Percentiles rank a stretch among this genome's conserved stretches.
phyloP scores from a whole-genome alignment of 2,113 vertebrate genomes.

The Glaucomys volans region DNA sequence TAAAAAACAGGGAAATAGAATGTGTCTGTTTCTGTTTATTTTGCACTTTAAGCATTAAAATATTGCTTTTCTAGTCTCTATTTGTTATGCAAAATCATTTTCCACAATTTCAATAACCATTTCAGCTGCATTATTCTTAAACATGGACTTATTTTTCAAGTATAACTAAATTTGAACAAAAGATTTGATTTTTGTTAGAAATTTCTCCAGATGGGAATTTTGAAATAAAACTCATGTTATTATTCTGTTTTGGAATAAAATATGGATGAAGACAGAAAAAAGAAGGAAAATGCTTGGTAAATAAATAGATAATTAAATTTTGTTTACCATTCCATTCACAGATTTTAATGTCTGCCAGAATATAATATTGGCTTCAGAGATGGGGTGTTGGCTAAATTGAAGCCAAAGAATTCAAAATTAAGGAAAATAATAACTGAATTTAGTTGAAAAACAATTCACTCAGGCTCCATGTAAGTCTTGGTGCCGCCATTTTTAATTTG shows the following conservation, averaged over 20 bases:
- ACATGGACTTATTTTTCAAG: constrained; percentile 33
- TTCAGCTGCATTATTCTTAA: constrained; percentile 31
- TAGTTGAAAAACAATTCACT: constrained; percentile 39
- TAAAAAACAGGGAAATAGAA: background rate
- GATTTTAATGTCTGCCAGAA: constrained; percentile 62
- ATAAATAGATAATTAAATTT: constrained; percentile 63
- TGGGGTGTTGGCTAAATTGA: constrained; percentile 51
- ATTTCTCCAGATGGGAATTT: constrained; percentile 69
- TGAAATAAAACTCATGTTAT: constrained; percentile 53
- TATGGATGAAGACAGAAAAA: constrained; percentile 24
- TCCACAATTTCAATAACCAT: constrained; percentile 26
- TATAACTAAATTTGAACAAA: constrained; percentile 57
- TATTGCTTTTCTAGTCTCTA: background rate
- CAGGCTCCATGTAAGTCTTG: background rate
- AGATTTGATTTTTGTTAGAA: constrained; percentile 58
- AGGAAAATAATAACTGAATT: constrained; percentile 23
- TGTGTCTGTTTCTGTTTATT: constrained; percentile 53
- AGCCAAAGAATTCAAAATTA: constrained; percentile 42
- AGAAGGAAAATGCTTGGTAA: constrained; percentile 48
- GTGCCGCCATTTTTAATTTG: background rate
- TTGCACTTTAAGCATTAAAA: constrained; percentile 51
- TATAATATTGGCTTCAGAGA: constrained; percentile 48
- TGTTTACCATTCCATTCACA: constrained; percentile 57
- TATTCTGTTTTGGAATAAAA: constrained; percentile 65
- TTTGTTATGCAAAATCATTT: constrained; percentile 55